phyloP scores from a whole-genome alignment of 2,113 vertebrate species.

The Panthera leo region DNA sequence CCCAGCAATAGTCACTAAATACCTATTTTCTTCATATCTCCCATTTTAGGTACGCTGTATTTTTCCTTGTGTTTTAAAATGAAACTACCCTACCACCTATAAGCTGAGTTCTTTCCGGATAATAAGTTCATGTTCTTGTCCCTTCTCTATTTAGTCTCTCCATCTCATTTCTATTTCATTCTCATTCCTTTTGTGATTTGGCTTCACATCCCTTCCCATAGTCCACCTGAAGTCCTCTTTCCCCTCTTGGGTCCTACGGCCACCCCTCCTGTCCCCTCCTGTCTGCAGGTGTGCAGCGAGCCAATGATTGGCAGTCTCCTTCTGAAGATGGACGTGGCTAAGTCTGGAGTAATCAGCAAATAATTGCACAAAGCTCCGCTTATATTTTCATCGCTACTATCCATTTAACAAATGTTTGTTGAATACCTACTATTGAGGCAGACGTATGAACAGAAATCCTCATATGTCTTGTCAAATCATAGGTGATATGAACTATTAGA shows the following conservation, averaged over 20 bases:
- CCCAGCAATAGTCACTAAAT: not conserved
- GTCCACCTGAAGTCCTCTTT: not conserved
- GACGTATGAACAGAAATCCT: not conserved
- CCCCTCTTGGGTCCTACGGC: not conserved
- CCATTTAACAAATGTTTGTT: not conserved
- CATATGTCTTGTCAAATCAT: not conserved
- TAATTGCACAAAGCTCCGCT: not conserved
- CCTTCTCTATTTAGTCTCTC: not conserved
- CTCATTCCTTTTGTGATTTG: not conserved
- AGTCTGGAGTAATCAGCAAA: not conserved
- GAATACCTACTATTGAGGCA: not conserved
- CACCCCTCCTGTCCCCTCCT: not conserved
- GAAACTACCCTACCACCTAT: not conserved
- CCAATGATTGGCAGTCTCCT: not conserved
- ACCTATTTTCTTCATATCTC: not conserved
- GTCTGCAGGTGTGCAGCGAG: not conserved
- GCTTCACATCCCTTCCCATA: not conserved
- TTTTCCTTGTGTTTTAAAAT: not conserved
- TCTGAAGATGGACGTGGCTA: not conserved
- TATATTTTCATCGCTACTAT: not conserved
- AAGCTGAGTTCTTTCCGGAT: not conserved
- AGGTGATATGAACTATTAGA: not conserved
- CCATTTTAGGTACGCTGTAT: not conserved
- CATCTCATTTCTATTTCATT: not conserved
- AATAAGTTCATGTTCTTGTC: rapidly evolving